phyloP scores from a whole-genome alignment of 2,888 invertebrate genomes.

The Dicyrtoma fusca region DNA sequence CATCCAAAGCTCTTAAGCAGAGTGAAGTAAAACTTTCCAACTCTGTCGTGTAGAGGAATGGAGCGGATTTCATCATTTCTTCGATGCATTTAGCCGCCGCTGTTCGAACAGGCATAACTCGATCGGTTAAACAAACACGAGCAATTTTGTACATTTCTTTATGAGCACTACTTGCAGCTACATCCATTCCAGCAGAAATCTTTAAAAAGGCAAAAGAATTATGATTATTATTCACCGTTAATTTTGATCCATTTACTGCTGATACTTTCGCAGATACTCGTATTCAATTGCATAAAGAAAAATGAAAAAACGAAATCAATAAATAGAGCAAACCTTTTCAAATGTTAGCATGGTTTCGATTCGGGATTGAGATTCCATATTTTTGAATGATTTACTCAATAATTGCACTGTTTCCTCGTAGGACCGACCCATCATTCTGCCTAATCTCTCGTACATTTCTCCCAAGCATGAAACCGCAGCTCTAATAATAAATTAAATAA shows the following conservation, averaged over 20 bases:
- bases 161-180: constrained; percentile 81
- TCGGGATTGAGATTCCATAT: constrained; percentile 92
- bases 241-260: not conserved
- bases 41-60: constrained; percentile 69
- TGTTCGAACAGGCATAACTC: constrained; percentile 89
- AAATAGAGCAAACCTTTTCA: constrained; percentile 89
- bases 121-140: constrained; percentile 83
- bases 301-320: no score
- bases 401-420: constrained; percentile 97
- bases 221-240: not conserved
- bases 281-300: not conserved
- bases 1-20: constrained; percentile 89
- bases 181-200: constrained; percentile 92
- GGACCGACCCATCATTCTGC: constrained; percentile 97
- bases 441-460: constrained; percentile 96
- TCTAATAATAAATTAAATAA: constrained; percentile 69
- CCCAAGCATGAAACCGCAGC: constrained; percentile 95
- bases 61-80: constrained; percentile 52
- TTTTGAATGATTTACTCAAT: constrained; percentile 84
- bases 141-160: constrained; percentile 92
- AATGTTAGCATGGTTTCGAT: constrained; percentile 96
- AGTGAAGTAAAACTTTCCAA: constrained; percentile 88
- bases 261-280: not conserved
- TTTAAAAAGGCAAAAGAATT: constrained; percentile 58
- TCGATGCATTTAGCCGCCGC: constrained; percentile 73